Conservation (phyloP, 1,140 invertebrate species). For the Ectropis grisescens region DNA sequence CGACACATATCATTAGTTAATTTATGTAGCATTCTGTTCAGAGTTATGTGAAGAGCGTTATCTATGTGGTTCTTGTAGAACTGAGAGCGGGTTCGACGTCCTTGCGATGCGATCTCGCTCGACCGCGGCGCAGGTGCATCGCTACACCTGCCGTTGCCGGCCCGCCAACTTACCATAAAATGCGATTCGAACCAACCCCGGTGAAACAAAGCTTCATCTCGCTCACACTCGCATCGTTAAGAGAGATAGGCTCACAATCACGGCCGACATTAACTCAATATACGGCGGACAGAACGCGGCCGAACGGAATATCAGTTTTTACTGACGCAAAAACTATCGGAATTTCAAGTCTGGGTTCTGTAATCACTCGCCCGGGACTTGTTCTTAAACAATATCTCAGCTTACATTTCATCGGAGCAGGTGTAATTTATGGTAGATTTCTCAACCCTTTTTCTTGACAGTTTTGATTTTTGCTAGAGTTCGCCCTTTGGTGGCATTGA, state of each 20-base stretch:
- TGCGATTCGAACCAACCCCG: conserved; percentile 47
- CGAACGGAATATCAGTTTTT: conserved; percentile 65
- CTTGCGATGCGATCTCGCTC: conserved; percentile 30
- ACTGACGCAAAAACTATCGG: conserved; percentile 64
- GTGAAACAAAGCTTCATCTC: conserved; percentile 39
- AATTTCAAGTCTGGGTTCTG: conserved; percentile 50
- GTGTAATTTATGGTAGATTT: conserved; percentile 46
- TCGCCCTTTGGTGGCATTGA: conserved; percentile 30
- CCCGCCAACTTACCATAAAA: conserved; percentile 50
- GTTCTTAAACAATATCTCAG: conserved; percentile 56
- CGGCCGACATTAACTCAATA: conserved; percentile 59
- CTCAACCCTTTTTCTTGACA: conserved; percentile 26
- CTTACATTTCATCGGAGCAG: conserved; percentile 48
- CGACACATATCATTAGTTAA: conserved; percentile 46
- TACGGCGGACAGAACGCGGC: conserved; percentile 42
- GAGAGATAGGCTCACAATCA: conserved; percentile 40
- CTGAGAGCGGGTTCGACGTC: conserved; percentile 22
- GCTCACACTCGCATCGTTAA: conserved; percentile 20
- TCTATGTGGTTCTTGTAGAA: conserved; percentile 15
- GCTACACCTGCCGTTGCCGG: conserved; percentile 48
- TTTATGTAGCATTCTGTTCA: conserved; percentile 41
- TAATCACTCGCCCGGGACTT: conserved; percentile 50
- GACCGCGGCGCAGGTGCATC: conserved; percentile 47
- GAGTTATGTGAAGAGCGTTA: conserved; percentile 42
- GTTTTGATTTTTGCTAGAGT: conserved; percentile 45